Conservation (phyloP, 2,113 vertebrate genomes). For the Carassius auratus region DNA sequence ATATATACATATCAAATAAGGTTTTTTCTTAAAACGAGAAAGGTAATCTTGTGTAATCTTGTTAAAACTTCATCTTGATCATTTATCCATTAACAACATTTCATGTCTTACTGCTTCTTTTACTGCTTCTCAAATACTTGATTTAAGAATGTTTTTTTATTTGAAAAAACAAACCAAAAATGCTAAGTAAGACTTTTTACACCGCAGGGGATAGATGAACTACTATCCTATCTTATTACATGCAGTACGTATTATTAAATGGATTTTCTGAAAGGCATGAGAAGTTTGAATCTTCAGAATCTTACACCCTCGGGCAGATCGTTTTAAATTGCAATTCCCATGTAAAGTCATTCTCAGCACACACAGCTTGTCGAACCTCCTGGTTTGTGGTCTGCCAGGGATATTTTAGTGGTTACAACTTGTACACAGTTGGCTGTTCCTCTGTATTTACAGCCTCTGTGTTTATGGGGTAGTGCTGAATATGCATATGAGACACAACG, state of each 20-base stretch:
- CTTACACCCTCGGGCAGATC: conserved; percentile 1
- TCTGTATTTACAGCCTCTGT: conserved; percentile 55
- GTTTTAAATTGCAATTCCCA: conserved; percentile 14
- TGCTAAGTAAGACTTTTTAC: not conserved
- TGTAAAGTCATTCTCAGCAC: conserved; percentile 35
- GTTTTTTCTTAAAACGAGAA: no score
- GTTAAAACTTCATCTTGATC: no score
- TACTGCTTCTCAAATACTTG: not conserved
- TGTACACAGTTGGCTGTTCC: conserved; percentile 48
- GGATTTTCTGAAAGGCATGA: not conserved
- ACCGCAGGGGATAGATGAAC: not conserved
- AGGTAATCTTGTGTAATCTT: no score
- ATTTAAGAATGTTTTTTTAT: not conserved
- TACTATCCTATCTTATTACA: not conserved
- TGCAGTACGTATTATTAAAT: not conserved
- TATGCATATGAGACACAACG: conserved; percentile 59
- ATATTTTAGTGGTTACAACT: conserved; percentile 55
- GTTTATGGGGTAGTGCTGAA: conserved; percentile 55
- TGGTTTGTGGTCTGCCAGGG: conserved; percentile 36
- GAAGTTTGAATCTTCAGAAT: not conserved
- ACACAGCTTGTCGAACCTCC: conserved; percentile 18
- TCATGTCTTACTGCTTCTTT: no score
- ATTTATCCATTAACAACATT: no score
- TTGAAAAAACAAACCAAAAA: not conserved
- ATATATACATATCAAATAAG: no score